Percentiles rank a stretch among this genome's conserved stretches.
Conservation (phyloP, 1,140 invertebrate genomes). For the Magallana ariakensis region DNA sequence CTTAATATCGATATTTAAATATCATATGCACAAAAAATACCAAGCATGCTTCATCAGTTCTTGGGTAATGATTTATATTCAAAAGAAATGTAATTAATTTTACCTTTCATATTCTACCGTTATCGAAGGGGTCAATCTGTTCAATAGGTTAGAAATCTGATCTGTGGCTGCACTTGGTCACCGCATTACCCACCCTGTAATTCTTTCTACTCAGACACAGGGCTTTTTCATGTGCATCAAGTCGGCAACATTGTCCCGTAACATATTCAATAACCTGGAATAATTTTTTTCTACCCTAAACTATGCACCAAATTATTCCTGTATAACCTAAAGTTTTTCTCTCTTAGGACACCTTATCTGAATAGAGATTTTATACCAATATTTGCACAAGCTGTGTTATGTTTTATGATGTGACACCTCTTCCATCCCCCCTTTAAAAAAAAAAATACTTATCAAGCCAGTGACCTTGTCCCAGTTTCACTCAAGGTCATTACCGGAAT, state of each 20-base stretch:
- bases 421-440: too few relatives aligned
- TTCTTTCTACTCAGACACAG: neutral
- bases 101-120: slow-evolving; percentile 2
- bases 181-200: neutral
- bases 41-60: slow-evolving; percentile 22
- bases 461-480: too few relatives aligned
- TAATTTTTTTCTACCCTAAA: too few relatives aligned
- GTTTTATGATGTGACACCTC: too few relatives aligned
- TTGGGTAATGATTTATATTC: slow-evolving; percentile 25
- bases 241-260: neutral
- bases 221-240: slow-evolving; percentile 28
- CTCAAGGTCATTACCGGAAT: too few relatives aligned
- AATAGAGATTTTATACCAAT: too few relatives aligned
- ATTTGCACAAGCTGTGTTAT: too few relatives aligned
- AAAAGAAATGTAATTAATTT: slow-evolving; percentile 16
- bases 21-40: neutral
- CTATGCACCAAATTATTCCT: too few relatives aligned
- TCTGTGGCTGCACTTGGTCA: slow-evolving; percentile 26
- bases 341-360: too few relatives aligned
- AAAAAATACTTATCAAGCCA: too few relatives aligned
- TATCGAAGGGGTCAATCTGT: neutral
- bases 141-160: slow-evolving; percentile 12
- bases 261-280: slow-evolving; percentile 5
- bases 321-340: too few relatives aligned
- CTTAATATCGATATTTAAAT: slow-evolving; percentile 10